Evolutionary conservation across 1,140 invertebrate genomes (phyloP).

Genomic region (Eupristina koningsbergeri): DNA sequence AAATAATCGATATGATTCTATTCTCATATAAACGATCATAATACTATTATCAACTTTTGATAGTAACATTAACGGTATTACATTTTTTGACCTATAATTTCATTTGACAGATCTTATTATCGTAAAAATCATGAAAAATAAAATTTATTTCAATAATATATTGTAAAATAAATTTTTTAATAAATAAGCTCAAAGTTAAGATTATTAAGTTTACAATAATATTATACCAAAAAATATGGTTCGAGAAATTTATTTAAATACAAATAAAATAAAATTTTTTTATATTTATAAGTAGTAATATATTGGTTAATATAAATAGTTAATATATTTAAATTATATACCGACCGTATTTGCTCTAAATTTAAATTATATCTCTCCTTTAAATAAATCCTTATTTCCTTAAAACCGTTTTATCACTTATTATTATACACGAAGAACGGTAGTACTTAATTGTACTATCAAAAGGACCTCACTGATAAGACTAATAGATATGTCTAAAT

Average conservation of each 20-base stretch:
- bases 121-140: neutral
- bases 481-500: neutral
- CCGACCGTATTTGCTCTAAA: neutral
- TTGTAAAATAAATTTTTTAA: neutral
- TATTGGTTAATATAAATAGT: too few relatives aligned
- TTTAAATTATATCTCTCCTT: neutral
- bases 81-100: neutral
- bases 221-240: too few relatives aligned
- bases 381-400: neutral
- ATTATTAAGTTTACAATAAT: too few relatives aligned
- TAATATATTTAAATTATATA: neutral
- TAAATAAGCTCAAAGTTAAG: too few relatives aligned
- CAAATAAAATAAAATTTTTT: neutral
- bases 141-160: neutral
- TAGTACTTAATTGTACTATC: neutral
- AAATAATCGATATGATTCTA: neutral
- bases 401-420: neutral
- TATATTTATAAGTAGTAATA: too few relatives aligned
- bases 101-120: neutral
- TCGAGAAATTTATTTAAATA: neutral
- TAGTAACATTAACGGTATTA: slow-evolving; percentile 16
- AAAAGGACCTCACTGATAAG: neutral
- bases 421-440: neutral
- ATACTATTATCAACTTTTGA: neutral
- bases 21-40: neutral